These are phyloP conservation scores for Anoncus sp. DNA, from an alignment of 2,888 invertebrate genomes.

Conservation along the genomic window DNA sequence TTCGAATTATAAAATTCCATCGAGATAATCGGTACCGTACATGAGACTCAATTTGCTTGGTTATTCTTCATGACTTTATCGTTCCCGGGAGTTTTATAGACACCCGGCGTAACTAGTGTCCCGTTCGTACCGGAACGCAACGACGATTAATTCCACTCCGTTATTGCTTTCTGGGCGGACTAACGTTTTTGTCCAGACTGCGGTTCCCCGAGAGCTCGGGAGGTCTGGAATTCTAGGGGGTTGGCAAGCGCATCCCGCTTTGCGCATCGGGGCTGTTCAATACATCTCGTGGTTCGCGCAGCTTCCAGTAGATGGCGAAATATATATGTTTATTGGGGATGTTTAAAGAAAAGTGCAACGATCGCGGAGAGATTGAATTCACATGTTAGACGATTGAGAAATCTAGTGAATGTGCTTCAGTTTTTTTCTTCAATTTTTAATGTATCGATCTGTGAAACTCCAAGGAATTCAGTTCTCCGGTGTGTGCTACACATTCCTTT, in stretches of 20 bases:
- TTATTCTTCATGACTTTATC: slow-evolving; percentile 37
- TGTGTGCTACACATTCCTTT: neutral
- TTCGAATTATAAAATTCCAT: slow-evolving; percentile 46
- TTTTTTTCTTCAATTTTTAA: neutral
- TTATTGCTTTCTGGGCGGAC: slow-evolving; percentile 73
- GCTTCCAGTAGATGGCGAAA: slow-evolving; percentile 82
- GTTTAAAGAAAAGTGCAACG: slow-evolving; percentile 24
- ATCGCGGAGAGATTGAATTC: neutral
- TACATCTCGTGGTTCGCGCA: slow-evolving; percentile 79
- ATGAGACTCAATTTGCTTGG: slow-evolving; percentile 1
- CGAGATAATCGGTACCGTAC: slow-evolving; percentile 7
- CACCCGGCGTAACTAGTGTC: slow-evolving; percentile 34
- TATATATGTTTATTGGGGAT: slow-evolving; percentile 46
- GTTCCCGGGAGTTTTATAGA: slow-evolving; percentile 9
- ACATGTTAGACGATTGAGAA: neutral
- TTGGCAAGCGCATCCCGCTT: slow-evolving; percentile 80
- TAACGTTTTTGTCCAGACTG: slow-evolving; percentile 80
- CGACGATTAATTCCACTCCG: slow-evolving; percentile 64
- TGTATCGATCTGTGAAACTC: neutral
- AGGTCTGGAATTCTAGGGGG: slow-evolving; percentile 72
- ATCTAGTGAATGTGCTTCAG: neutral
- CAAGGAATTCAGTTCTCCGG: neutral
- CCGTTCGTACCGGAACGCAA: slow-evolving; percentile 48
- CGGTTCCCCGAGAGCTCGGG: slow-evolving; percentile 76
- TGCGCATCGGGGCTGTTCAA: slow-evolving; percentile 83